Evolutionary conservation across 2,113 vertebrate species (phyloP).

Genomic region (Caloenas nicobarica): DNA sequence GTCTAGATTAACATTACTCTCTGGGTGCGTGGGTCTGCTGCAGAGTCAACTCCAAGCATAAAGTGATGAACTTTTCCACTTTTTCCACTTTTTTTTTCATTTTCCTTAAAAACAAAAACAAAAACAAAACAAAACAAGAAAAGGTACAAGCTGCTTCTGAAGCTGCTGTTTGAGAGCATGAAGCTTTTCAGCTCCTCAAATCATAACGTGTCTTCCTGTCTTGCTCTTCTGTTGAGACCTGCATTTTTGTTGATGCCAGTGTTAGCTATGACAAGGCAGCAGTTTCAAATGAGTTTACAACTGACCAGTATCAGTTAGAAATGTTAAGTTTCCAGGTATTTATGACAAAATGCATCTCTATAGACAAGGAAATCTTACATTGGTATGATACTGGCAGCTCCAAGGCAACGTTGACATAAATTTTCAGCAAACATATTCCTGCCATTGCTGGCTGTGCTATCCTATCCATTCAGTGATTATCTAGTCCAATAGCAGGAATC

Average conservation of each 20-base stretch:
- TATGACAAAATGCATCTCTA: neutral
- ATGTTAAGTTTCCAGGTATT: neutral
- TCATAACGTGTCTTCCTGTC: neutral
- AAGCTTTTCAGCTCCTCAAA: neutral
- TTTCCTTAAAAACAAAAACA: neutral
- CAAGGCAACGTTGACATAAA: slow-evolving; percentile 50
- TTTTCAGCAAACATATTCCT: slow-evolving; percentile 47
- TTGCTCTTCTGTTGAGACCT: neutral
- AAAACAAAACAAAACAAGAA: neutral
- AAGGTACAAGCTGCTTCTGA: neutral
- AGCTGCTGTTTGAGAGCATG: neutral
- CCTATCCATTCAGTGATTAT: slow-evolving; percentile 61
- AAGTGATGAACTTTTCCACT: neutral
- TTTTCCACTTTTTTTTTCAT: neutral
- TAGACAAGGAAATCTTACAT: neutral
- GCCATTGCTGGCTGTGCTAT: slow-evolving; percentile 15
- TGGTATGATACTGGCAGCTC: neutral
- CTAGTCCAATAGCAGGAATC: slow-evolving; percentile 24
- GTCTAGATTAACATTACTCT: neutral
- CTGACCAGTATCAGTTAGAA: neutral
- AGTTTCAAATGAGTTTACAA: neutral
- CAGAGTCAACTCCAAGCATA: neutral
- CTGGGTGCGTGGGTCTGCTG: neutral
- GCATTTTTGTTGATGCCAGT: neutral
- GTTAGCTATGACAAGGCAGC: neutral